Evolutionary conservation across 2,797 vertebrate species (phyloP), one percentile per base, ranked within the genome.

Genomic region (Coilia nasus): DNA sequence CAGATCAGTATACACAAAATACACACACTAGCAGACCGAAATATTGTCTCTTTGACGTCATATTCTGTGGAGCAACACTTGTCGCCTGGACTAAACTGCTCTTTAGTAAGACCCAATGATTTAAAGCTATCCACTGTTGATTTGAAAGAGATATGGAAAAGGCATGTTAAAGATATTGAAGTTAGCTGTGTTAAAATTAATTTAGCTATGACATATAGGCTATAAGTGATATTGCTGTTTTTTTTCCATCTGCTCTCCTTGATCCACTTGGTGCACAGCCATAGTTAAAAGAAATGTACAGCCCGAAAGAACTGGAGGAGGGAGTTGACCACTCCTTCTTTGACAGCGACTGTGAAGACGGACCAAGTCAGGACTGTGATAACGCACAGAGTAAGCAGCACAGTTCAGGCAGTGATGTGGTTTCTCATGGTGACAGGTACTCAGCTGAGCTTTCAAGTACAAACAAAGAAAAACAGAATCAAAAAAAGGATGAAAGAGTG

Each of bases 321-420:
- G 98, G 97, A 92, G 97, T 99, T 83, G 98, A 99, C 91, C 97
- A 99, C 89, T 95, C 98, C 2, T 99, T 99, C 92, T 99, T 99
- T 85, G 98, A 99, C 90, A 98, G 98, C 88, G 98, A 98, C 89
- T 92, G 92, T 89, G 94, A 93, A n/a, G n/a, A 9, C 56, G 75
- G 81, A 14, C 12, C 59, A 67, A 46, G 80, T 41, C 83, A 82
- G 83, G 88, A 90, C 83, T 28, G 23, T 12, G 62, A 35, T 14
- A 86, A 15, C 44, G 15, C 25, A 87, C 82, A 86, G 56, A n/a
- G 4, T 17, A 44, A 17, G 12, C 85, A 88, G 21, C 88, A 86
- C 84, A n/a, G 41, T 11, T 82, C 57, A 23, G 88, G 86, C 47
- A 35, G 21, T 35, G 31, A 81, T 71, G 64, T 17, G 15, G 67